Evolutionary conservation across 2,888 invertebrate genomes (phyloP), one percentile per base, ranked within the genome.

Genomic region (Leptinotarsa juncta): DNA sequence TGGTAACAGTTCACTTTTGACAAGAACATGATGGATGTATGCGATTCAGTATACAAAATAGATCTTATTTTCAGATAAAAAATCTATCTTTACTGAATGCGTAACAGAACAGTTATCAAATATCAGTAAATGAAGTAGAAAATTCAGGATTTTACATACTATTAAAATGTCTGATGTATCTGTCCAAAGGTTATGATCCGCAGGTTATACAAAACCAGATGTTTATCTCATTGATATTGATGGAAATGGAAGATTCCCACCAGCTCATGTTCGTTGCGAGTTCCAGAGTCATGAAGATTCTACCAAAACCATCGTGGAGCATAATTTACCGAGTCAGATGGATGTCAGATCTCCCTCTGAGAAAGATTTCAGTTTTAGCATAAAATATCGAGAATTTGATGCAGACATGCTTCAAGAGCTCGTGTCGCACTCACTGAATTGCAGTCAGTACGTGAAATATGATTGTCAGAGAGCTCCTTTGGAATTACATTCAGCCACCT

Each of bases 151-250:
- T 16, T 15, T 16, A 16, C 51, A 51, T n/a, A 14, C 15, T n/a
- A 42, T 62, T 48, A 60, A 32, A 20, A 7, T 49, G 23, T 15
- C 32, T 68, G 32, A 53, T 51, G n/a, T 55, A 53, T 68, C 23
- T 53, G 50, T 68, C 32, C 26, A 68, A 20, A 50, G 65, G 50
- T 42, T 60, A 50, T 65, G 32, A 23, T 71, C 48, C 81, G 67
- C 71, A 87, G 88, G 97, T 0, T 95, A 95, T 83, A 96, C 95
- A 0, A 93, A 95, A 81, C 96, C 97, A 53, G 97, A 97, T 81
- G 96, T 97, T 0, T 97, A 97, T 86, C 91, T 94, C 65, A 96
- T 97, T 82, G 97, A 98, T 85, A 96, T 97, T 71, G 97, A 98
- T 85, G 97, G 97, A 0, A 96, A 96, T 85, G 97, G 97, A 0